Conservation (phyloP, 2,113 vertebrate genomes). For the Eurypyga helias region DNA sequence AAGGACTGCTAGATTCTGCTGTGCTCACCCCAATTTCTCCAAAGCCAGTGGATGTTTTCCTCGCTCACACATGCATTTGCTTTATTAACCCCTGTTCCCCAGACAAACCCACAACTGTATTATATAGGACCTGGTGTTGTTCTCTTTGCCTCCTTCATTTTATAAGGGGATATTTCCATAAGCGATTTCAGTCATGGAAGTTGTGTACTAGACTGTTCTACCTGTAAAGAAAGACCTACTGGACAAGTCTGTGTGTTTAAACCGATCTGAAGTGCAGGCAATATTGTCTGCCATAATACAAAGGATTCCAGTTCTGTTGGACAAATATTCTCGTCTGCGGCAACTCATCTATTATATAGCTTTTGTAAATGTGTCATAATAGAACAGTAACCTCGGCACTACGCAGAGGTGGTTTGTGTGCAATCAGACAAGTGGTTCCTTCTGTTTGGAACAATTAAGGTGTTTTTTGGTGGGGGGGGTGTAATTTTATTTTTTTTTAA, state of each 20-base stretch:
- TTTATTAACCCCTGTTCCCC: neutral
- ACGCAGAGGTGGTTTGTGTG: neutral
- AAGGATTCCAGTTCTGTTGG: constrained; percentile 1
- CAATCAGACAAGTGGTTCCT: neutral
- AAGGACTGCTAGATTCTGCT: neutral
- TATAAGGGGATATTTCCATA: neutral
- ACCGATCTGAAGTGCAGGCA: neutral
- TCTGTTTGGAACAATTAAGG: neutral
- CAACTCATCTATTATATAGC: constrained; percentile 20
- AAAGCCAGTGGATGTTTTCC: neutral
- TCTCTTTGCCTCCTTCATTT: constrained; percentile 5
- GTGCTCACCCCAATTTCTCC: neutral
- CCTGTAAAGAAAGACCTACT: neutral
- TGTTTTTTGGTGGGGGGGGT: neutral
- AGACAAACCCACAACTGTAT: neutral
- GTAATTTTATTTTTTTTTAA: neutral
- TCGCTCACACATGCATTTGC: neutral
- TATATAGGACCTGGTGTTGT: neutral
- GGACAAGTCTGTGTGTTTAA: neutral
- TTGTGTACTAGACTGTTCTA: neutral
- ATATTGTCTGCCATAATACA: neutral
- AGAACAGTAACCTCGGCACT: neutral
- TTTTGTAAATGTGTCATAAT: constrained; percentile 39
- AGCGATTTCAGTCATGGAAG: neutral
- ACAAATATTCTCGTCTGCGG: constrained; percentile 29